phyloP scores from a whole-genome alignment of 2,797 vertebrate genomes.

The Gallinago nigripennis region DNA sequence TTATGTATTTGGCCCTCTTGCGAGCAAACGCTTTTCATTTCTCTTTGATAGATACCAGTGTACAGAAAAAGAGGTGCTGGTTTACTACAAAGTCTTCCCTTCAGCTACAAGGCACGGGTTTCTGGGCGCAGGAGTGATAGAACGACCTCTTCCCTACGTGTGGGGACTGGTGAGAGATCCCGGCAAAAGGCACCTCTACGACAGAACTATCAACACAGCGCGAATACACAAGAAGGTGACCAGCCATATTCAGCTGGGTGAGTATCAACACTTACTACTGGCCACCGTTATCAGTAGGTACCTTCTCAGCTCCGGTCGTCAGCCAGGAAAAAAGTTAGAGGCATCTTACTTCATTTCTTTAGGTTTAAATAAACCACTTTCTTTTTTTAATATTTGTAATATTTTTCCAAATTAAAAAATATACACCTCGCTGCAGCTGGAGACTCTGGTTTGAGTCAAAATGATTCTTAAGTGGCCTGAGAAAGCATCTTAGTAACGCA shows the following conservation, averaged over 20 bases:
- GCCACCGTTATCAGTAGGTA: rapidly evolving
- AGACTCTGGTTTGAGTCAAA: neutral
- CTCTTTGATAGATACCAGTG: constrained; percentile 84
- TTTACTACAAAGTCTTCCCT: constrained; percentile 88
- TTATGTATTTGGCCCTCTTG: neutral
- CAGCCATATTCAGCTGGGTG: constrained; percentile 90
- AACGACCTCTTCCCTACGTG: constrained; percentile 82
- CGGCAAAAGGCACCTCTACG: constrained; percentile 86
- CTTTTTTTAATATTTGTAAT: neutral
- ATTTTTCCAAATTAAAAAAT: neutral
- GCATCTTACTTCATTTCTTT: neutral
- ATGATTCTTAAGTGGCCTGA: neutral
- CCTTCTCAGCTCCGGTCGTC: neutral
- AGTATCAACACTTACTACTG: neutral
- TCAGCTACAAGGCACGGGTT: constrained; percentile 89
- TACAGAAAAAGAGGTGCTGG: constrained; percentile 85
- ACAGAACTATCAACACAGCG: constrained; percentile 85
- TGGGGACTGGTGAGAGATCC: constrained; percentile 89
- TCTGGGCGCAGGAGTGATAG: constrained; percentile 87
- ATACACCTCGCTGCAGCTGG: neutral
- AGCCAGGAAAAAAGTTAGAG: neutral
- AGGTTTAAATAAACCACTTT: neutral
- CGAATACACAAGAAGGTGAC: constrained; percentile 87
- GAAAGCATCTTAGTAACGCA: neutral
- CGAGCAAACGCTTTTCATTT: neutral